Evolutionary conservation across 1,140 invertebrate species (phyloP).

Genomic region (Neodiprion pinetum): DNA sequence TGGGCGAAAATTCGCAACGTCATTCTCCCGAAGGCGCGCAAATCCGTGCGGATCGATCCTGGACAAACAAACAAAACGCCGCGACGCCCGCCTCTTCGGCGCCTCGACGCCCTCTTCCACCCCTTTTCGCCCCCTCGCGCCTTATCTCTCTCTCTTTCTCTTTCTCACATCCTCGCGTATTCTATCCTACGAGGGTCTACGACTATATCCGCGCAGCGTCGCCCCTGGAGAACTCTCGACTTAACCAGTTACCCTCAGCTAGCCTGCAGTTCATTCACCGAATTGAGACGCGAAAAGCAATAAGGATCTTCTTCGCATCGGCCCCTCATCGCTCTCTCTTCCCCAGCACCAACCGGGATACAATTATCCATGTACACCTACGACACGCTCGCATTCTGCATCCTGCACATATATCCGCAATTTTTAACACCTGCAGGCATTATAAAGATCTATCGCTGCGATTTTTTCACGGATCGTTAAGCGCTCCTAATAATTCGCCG

Average conservation of each 20-base stretch:
- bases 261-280: not conserved
- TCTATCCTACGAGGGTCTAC: not conserved
- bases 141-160: slow-evolving; percentile 14
- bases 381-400: no score
- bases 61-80: slow-evolving; percentile 48
- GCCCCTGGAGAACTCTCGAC: not conserved
- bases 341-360: no score
- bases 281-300: not conserved
- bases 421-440: no score
- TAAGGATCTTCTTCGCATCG: not conserved
- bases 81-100: slow-evolving; percentile 48
- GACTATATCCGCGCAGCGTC: no score
- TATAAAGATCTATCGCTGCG: no score
- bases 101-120: slow-evolving; percentile 39
- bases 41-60: slow-evolving; percentile 50
- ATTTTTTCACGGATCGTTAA: no score
- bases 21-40: slow-evolving; percentile 43
- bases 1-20: slow-evolving; percentile 44
- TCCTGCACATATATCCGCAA: no score
- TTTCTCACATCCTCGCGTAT: not conserved
- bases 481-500: no score
- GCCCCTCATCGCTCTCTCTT: no score
- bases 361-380: no score
- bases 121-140: slow-evolving; percentile 17
- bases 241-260: no score